These are phyloP conservation scores for Epirrhoe tristata DNA, from an alignment of 2,888 invertebrate species.

Conservation along the genomic window DNA sequence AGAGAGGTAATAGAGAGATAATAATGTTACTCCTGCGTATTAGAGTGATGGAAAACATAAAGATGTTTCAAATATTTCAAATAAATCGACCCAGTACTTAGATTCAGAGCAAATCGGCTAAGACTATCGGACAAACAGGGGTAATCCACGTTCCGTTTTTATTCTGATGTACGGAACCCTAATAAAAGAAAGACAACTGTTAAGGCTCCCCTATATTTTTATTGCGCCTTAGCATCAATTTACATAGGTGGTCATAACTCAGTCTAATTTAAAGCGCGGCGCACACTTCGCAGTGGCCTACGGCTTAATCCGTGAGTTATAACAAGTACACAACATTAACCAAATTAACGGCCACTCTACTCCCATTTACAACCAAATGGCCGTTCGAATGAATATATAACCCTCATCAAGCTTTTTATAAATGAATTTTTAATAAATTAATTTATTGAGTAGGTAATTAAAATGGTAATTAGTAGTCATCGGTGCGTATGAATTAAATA, in stretches of 20 bases:
- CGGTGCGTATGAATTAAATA: conserved; percentile 50
- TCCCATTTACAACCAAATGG: conserved; percentile 59
- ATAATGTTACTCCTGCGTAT: too few species aligned
- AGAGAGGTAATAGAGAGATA: too few species aligned
- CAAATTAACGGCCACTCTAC: conserved; percentile 65
- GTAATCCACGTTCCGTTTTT: too few species aligned
- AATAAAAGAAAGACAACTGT: neutral
- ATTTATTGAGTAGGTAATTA: conserved; percentile 74
- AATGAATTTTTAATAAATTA: conserved; percentile 80
- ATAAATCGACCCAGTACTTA: too few species aligned
- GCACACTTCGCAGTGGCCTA: conserved; percentile 43
- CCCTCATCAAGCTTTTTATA: conserved; percentile 58
- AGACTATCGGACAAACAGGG: too few species aligned
- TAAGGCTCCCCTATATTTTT: conserved; percentile 9
- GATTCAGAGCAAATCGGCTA: too few species aligned
- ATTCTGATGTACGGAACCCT: too few species aligned
- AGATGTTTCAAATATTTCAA: too few species aligned
- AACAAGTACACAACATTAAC: conserved; percentile 74
- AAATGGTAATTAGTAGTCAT: conserved; percentile 72
- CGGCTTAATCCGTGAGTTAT: conserved; percentile 70
- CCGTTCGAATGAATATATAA: conserved; percentile 57
- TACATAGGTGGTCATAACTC: conserved; percentile 35
- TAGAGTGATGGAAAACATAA: too few species aligned
- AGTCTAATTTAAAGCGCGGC: conserved; percentile 49
- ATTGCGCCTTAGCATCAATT: conserved; percentile 29